These are phyloP conservation scores for Hoplostethus mediterraneus DNA, from an alignment of 2,797 vertebrate species.

Conservation along the genomic window DNA sequence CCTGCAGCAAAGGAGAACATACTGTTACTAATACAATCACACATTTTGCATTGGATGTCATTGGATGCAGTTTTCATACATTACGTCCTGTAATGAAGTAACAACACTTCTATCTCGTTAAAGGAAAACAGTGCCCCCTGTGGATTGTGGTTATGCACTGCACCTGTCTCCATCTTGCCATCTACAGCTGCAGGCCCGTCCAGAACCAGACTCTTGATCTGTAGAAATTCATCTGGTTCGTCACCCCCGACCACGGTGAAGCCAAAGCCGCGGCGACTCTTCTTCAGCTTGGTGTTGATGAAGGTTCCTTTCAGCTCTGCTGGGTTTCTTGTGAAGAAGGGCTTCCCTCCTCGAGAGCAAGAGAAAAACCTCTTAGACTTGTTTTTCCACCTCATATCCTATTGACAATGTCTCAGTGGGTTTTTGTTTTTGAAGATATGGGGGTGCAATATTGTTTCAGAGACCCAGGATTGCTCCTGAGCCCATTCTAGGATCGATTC, in stretches of 20 bases:
- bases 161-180: constrained; percentile 99
- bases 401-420: no score
- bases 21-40: constrained; percentile 23
- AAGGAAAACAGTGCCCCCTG: constrained; percentile 69
- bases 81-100: neutral
- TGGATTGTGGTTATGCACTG: constrained; percentile 51
- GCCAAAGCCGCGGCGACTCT: constrained; percentile 96
- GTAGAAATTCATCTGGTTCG: constrained; percentile 97
- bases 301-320: constrained; percentile 97
- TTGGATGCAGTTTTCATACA: no score
- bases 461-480: neutral
- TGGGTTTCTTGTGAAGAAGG: constrained; percentile 98
- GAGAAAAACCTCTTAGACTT: constrained; percentile 1
- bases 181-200: constrained; percentile 96
- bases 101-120: constrained; percentile 2
- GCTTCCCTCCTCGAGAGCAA: constrained; percentile 88
- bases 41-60: no score
- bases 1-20: constrained; percentile 77
- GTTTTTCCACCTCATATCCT: neutral
- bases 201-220: constrained; percentile 98
- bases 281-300: constrained; percentile 97
- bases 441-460: neutral
- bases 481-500: no score
- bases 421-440: neutral
- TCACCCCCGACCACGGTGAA: constrained; percentile 98